Conservation (phyloP, 2,888 invertebrate species). For the Mythimna albipuncta region DNA sequence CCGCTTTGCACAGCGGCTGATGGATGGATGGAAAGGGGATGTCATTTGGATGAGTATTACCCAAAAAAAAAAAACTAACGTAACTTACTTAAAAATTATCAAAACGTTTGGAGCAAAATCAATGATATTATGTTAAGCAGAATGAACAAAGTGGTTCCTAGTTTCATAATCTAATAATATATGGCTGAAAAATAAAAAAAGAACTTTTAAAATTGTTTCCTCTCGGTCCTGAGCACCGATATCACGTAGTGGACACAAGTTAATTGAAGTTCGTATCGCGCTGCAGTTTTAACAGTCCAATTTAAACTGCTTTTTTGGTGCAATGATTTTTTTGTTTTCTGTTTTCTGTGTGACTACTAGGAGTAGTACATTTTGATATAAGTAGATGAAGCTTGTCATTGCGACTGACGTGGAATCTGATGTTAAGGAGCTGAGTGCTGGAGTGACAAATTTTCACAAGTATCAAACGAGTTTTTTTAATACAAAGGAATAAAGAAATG, state of each 20-base stretch:
- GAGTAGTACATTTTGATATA: too few species aligned
- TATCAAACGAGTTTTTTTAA: too few species aligned
- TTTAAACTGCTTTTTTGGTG: constrained; percentile 28
- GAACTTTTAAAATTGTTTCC: not conserved
- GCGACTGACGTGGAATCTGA: too few species aligned
- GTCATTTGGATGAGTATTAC: too few species aligned
- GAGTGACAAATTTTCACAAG: too few species aligned
- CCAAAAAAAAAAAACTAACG: too few species aligned
- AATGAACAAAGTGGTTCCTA: not conserved
- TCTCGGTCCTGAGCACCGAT: constrained; percentile 7
- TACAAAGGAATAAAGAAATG: too few species aligned
- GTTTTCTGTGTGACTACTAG: not conserved
- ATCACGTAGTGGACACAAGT: constrained; percentile 40
- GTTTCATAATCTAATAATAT: constrained; percentile 8
- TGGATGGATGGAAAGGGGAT: too few species aligned
- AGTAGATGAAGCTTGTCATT: too few species aligned
- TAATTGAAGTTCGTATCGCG: constrained; percentile 42
- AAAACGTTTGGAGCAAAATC: not conserved
- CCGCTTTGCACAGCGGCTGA: too few species aligned
- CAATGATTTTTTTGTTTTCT: not conserved
- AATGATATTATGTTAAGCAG: too few species aligned
- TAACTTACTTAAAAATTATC: not conserved
- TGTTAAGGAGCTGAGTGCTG: too few species aligned
- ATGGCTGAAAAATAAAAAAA: constrained; percentile 13
- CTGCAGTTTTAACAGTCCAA: constrained; percentile 47